Conservation (phyloP, 2,113 vertebrate genomes). For the Sterna hirundo region DNA sequence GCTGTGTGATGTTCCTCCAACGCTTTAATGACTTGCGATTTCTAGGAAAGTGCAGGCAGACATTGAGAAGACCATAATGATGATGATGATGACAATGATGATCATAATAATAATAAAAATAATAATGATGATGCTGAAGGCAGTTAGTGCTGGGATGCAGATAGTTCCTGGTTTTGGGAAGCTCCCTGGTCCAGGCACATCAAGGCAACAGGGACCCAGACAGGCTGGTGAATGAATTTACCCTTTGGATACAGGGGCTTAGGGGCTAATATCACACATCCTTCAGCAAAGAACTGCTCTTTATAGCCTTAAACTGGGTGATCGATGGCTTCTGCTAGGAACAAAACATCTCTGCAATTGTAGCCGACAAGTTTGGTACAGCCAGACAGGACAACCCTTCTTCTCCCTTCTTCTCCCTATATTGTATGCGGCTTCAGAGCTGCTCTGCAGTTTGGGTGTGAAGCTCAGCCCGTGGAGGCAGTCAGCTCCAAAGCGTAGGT, state of each 20-base stretch:
- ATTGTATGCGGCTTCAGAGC: neutral
- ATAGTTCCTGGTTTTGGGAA: neutral
- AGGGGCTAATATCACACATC: neutral
- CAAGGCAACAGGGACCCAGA: neutral
- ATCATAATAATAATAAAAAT: neutral
- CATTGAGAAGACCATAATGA: neutral
- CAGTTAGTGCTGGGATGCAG: neutral
- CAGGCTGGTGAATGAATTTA: neutral
- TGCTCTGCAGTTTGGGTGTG: neutral
- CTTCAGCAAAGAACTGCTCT: neutral
- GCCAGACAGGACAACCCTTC: neutral
- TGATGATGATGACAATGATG: neutral
- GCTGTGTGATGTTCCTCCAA: neutral
- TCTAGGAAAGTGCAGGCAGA: neutral
- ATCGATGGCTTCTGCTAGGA: neutral
- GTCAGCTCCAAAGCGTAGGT: accelerated
- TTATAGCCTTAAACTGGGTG: neutral
- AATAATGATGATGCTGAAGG: neutral
- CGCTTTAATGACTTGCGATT: neutral
- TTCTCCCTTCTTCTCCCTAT: neutral
- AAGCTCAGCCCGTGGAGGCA: neutral
- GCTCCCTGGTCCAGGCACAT: neutral
- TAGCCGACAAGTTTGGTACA: neutral
- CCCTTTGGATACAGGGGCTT: neutral
- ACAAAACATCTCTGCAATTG: neutral